These are phyloP conservation scores for Neogale vison DNA, from an alignment of 2,113 vertebrate species.

Conservation along the genomic window DNA sequence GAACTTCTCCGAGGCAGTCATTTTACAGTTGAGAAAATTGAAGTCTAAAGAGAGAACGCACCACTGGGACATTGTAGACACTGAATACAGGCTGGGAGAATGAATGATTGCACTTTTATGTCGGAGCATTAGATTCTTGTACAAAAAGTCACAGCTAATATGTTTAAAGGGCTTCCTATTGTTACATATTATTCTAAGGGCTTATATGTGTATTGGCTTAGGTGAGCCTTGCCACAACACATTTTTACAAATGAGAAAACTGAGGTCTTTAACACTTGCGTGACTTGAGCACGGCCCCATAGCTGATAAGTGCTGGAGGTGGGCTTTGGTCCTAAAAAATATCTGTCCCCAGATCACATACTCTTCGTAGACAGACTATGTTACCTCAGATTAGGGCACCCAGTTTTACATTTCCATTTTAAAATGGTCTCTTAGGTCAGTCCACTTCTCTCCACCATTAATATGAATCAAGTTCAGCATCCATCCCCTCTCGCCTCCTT, in stretches of 20 bases:
- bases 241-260: neutral
- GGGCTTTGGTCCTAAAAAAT: neutral
- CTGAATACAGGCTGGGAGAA: neutral
- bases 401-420: neutral
- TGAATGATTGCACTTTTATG: neutral
- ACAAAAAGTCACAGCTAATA: neutral
- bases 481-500: neutral
- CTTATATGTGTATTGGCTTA: neutral
- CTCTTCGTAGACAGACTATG: neutral
- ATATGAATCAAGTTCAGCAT: neutral
- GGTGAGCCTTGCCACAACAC: neutral
- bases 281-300: neutral
- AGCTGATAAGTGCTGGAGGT: neutral
- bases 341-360: neutral
- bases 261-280: neutral
- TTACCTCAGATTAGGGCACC: neutral
- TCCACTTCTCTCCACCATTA: neutral
- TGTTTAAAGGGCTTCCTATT: neutral
- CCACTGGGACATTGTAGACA: neutral
- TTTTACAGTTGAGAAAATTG: conserved; percentile 47
- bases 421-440: neutral
- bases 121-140: neutral
- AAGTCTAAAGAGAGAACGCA: conserved; percentile 6
- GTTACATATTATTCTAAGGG: neutral
- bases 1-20: conserved; percentile 40